A percentile compares a stretch with the other conserved stretches of the same genome.
These are phyloP conservation scores for Melanotus villosus DNA, from an alignment of 2,888 invertebrate species.

Conservation along the genomic window DNA sequence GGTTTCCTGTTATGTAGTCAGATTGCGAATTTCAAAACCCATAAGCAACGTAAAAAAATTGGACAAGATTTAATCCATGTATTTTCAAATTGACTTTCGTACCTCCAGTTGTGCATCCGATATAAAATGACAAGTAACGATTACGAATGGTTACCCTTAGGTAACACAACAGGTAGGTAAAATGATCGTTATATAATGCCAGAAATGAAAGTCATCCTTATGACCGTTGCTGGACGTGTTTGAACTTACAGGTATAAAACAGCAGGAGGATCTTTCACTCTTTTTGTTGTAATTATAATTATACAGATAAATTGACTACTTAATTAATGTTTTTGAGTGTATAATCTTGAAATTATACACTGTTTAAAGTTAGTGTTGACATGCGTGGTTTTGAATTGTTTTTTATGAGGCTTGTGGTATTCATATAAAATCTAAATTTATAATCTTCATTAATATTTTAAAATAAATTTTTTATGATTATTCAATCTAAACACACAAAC, in stretches of 20 bases:
- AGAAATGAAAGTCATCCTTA: slow-evolving; percentile 27
- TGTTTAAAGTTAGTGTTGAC: too few relatives aligned
- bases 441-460: too few relatives aligned
- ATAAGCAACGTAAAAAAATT: not conserved
- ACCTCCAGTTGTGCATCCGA: not conserved
- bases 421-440: too few relatives aligned
- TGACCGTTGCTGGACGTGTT: not conserved
- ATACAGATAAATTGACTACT: too few relatives aligned
- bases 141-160: slow-evolving; percentile 16
- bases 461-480: too few relatives aligned
- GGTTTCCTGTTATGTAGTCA: slow-evolving; percentile 1
- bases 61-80: not conserved
- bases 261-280: too few relatives aligned
- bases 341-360: too few relatives aligned
- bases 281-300: too few relatives aligned
- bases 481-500: too few relatives aligned
- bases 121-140: not conserved
- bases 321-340: too few relatives aligned
- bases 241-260: slow-evolving; percentile 10
- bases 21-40: not conserved
- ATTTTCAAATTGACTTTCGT: not conserved
- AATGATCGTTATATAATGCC: slow-evolving; percentile 2
- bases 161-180: slow-evolving; percentile 16
- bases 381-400: too few relatives aligned
- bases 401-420: too few relatives aligned